These are phyloP conservation scores for Serilophus lunatus DNA, from an alignment of 2,113 vertebrate genomes.

Conservation along the genomic window DNA sequence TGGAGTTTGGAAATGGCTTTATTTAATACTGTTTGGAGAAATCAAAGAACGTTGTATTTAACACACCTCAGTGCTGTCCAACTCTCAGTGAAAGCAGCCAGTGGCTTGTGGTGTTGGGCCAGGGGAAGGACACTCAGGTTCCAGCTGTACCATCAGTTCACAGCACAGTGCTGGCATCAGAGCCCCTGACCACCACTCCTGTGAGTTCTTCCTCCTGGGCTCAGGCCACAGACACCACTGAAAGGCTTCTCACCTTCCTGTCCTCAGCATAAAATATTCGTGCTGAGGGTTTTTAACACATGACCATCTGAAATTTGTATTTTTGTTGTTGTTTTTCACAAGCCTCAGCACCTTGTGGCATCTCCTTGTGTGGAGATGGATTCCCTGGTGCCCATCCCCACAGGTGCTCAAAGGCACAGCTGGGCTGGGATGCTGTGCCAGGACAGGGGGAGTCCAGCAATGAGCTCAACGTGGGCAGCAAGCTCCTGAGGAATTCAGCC, in stretches of 20 bases:
- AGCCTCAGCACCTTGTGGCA: fast-evolving
- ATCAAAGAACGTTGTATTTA: not conserved
- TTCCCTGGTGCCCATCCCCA: not conserved
- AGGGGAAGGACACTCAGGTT: not conserved
- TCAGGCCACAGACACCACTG: fast-evolving
- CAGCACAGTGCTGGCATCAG: not conserved
- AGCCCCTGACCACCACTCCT: not conserved
- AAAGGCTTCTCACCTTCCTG: not conserved
- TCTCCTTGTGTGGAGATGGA: not conserved
- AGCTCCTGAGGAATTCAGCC: not conserved
- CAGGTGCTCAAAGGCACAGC: too few relatives aligned
- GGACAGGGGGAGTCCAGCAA: not conserved
- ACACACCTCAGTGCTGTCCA: not conserved
- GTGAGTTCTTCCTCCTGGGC: not conserved
- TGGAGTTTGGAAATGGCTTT: not conserved
- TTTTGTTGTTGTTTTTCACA: not conserved
- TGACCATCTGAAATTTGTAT: not conserved
- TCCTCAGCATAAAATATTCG: not conserved
- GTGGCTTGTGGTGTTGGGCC: not conserved
- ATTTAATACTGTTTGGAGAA: not conserved
- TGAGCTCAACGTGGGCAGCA: fast-evolving
- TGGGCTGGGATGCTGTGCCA: fast-evolving
- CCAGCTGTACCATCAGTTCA: not conserved
- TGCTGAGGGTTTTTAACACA: not conserved
- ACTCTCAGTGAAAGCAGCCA: not conserved